phyloP scores from a whole-genome alignment of 2,797 vertebrate species.

The Darevskia mixta region DNA sequence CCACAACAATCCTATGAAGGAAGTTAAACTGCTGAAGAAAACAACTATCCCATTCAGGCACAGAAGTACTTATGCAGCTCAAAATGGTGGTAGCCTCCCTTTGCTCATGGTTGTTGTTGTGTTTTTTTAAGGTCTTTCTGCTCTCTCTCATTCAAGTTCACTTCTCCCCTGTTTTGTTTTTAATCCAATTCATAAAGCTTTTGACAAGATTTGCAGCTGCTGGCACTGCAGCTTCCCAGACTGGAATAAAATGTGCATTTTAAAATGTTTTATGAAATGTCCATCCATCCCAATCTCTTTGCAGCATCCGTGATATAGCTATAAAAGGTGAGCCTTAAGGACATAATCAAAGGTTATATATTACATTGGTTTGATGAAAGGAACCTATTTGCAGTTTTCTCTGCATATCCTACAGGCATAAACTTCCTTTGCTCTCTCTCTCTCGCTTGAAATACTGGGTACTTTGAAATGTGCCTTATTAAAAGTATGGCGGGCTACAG shows the following conservation, averaged over 20 bases:
- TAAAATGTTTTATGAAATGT: not conserved
- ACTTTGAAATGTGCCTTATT: not conserved
- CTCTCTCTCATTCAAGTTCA: not conserved
- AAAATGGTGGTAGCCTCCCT: not conserved
- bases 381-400: not conserved
- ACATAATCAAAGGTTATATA: accelerated
- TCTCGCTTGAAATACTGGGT: not conserved
- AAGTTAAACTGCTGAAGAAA: not conserved
- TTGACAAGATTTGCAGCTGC: not conserved
- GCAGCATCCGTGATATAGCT: not conserved
- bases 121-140: not conserved
- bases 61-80: not conserved
- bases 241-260: not conserved
- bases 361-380: not conserved
- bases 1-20: not conserved
- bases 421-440: not conserved
- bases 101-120: not conserved
- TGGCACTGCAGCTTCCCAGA: not conserved
- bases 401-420: not conserved
- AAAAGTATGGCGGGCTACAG: not conserved
- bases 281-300: not conserved
- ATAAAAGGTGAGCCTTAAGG: not conserved
- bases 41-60: not conserved
- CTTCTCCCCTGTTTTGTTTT: not conserved
- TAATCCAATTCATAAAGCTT: not conserved